Base-by-base conservation (phyloP, 1,140 invertebrate genomes). In the Caerostris extrusa region DNA sequence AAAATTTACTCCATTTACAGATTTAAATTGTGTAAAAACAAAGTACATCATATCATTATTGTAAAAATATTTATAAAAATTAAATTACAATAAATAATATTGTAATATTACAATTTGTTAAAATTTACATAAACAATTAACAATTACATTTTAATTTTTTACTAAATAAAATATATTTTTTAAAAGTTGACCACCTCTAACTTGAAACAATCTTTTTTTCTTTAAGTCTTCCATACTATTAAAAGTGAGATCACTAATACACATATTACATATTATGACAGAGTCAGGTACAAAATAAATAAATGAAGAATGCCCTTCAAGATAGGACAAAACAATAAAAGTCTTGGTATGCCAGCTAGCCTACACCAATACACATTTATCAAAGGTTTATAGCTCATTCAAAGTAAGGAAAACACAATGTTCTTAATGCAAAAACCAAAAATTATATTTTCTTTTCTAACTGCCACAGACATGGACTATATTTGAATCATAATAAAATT, bases 291-390 rank as follows among this genome's bases (percentile, higher is more conserved):
- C 8, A 77, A 50, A 77, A 53, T 77, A 77, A 71, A 77, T 34
- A 50, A 5, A 64, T 50, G 19, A 77, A 77, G 69, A 77, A 77
- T 77, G 69, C 10, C 69, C 69, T 77, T 77, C 19, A 77, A 50
- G 69, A 10, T 77, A 77, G 69, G 34, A 10, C 69, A 77, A 77
- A 50, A 77, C 69, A 77, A 77, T 77, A 77, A 53, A 77, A 77
- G 7, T 3, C 7, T 77, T 77, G 19, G 69, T 53, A 77, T 77
- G 69, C 69, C 69, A 77, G 34, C 34, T 77, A 77, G 69, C 34
- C 69, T 53, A 34, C 69, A 77, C 50, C 69, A 77, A 77, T 77
- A 77, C 69, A 77, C 69, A 77, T 77, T 77, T 7, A 77, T 50
- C 69, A 14, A 10, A 77, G 12, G 69, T 77, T 77, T 77, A 77